Conservation (phyloP, 2,888 invertebrate species). For the Lingula anatina region DNA sequence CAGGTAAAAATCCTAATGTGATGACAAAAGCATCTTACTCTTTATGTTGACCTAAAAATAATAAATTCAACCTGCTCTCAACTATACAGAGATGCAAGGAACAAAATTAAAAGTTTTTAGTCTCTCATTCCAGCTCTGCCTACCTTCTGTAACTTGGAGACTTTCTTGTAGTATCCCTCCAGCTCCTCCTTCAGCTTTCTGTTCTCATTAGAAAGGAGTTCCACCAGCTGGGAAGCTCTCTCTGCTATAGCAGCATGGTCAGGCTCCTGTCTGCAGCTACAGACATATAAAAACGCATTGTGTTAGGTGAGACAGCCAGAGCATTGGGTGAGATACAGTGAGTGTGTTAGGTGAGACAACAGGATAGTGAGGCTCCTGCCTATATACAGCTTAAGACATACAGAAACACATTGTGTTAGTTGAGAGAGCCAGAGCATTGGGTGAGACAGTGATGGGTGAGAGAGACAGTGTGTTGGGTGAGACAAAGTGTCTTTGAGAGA, state of each 20-base stretch:
- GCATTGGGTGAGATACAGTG: conserved; percentile 78
- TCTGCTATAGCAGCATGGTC: conserved; percentile 53
- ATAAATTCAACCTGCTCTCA: too few relatives aligned
- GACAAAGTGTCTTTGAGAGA: too few relatives aligned
- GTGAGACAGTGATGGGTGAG: too few relatives aligned
- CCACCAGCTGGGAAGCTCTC: conserved; percentile 66
- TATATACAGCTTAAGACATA: too few relatives aligned
- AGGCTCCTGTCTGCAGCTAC: conserved; percentile 66
- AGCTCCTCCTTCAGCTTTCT: conserved; percentile 76
- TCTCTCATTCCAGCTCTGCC: conserved; percentile 3
- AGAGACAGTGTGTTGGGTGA: too few relatives aligned
- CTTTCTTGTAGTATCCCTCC: conserved; percentile 75
- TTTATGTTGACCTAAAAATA: too few relatives aligned
- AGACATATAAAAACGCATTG: conserved; percentile 74
- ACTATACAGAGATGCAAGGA: too few relatives aligned
- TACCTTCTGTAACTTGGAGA: conserved; percentile 81
- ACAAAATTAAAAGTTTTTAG: conserved; percentile 1
- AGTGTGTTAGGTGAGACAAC: conserved; percentile 59
- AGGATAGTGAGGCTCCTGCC: conserved; percentile 31
- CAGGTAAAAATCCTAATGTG: too few relatives aligned
- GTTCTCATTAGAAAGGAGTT: conserved; percentile 79
- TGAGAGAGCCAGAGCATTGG: too few relatives aligned
- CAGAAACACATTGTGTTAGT: too few relatives aligned
- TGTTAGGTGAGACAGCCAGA: conserved; percentile 75
- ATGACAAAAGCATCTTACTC: too few relatives aligned